These are phyloP conservation scores for Trissoscelio sp. DNA, from an alignment of 2,888 invertebrate genomes.

Conservation along the genomic window DNA sequence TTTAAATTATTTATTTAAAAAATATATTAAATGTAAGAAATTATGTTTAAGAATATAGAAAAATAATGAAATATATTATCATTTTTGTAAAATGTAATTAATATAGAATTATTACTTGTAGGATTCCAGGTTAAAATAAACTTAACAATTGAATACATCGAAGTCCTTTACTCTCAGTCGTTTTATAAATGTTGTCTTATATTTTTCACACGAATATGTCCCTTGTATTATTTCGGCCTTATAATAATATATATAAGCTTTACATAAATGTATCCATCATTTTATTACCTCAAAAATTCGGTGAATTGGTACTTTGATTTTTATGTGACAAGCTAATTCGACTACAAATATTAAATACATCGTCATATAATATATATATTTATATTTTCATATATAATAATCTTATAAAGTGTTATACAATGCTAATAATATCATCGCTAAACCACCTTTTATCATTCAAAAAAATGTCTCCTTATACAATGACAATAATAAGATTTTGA, in stretches of 20 bases:
- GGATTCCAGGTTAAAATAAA: background rate
- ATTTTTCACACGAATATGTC: slow-evolving; percentile 40
- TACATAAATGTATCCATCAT: slow-evolving; percentile 9
- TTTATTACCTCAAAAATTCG: slow-evolving; percentile 13
- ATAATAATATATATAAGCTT: slow-evolving; percentile 27
- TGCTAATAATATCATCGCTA: slow-evolving; percentile 25
- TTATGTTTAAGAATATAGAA: too few species aligned
- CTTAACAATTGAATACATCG: slow-evolving; percentile 31
- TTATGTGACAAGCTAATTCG: slow-evolving; percentile 28
- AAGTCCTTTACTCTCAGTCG: slow-evolving; percentile 55
- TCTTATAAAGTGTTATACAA: slow-evolving; percentile 36
- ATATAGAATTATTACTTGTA: too few species aligned
- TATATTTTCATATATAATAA: slow-evolving; percentile 29
- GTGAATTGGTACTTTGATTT: slow-evolving; percentile 23
- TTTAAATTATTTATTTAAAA: too few species aligned
- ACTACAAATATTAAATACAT: slow-evolving; percentile 39
- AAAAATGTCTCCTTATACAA: slow-evolving; percentile 1
- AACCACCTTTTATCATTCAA: slow-evolving; percentile 18
- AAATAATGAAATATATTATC: too few species aligned
- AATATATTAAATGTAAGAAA: too few species aligned
- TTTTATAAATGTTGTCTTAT: slow-evolving; percentile 55
- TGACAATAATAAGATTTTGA: slow-evolving; percentile 16
- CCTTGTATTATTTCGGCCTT: slow-evolving; percentile 26
- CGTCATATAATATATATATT: slow-evolving; percentile 30
- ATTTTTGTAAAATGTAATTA: too few species aligned